phyloP scores from a whole-genome alignment of 2,113 vertebrate genomes.

The Daboia siamensis region DNA sequence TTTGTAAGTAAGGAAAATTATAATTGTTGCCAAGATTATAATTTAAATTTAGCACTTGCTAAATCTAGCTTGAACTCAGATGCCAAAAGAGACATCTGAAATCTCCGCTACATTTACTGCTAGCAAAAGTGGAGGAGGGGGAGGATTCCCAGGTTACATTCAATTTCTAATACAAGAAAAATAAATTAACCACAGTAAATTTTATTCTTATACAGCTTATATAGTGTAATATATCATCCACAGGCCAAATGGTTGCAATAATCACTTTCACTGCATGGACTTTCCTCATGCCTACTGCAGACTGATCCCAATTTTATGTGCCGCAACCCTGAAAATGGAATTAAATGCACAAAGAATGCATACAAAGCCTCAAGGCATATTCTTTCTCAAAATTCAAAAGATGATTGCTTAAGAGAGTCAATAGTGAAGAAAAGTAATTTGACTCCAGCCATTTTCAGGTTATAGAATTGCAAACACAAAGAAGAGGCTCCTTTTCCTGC shows the following conservation, averaged over 20 bases:
- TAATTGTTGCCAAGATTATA: slow-evolving; percentile 25
- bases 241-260: not conserved
- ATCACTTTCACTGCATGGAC: not conserved
- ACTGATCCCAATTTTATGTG: not conserved
- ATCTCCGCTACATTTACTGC: not conserved
- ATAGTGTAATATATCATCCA: slow-evolving; percentile 3
- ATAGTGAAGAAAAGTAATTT: not conserved
- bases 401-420: not conserved
- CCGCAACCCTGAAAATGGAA: not conserved
- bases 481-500: no score
- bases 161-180: slow-evolving; percentile 28
- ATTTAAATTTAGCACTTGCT: slow-evolving; percentile 10
- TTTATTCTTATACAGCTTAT: slow-evolving; percentile 11
- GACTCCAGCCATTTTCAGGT: not conserved
- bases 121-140: not conserved
- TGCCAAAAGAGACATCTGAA: slow-evolving; percentile 3
- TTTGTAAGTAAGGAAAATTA: slow-evolving; percentile 1
- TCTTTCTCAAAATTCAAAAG: not conserved
- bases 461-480: not conserved
- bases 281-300: not conserved
- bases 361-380: not conserved
- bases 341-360: not conserved
- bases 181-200: not conserved
- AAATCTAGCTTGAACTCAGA: slow-evolving; percentile 31
- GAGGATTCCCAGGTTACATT: slow-evolving; percentile 20